Conservation (phyloP, 2,113 vertebrate genomes). For the Chionodraco myersi region DNA sequence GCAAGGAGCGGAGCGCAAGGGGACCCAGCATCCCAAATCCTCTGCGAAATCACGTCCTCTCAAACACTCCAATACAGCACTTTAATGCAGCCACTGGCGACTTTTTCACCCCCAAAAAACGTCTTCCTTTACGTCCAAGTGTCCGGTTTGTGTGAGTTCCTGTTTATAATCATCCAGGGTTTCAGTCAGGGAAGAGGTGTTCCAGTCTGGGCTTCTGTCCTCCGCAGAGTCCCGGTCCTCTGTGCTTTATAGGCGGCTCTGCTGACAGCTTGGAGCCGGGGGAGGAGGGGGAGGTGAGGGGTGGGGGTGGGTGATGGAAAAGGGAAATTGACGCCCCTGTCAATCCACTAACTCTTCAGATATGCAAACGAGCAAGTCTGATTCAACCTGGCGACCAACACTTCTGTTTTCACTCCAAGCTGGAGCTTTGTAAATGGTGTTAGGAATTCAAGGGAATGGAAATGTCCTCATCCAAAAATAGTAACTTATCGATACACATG, state of each 20-base stretch:
- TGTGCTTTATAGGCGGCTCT: conserved; percentile 78
- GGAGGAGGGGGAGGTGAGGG: conserved; percentile 34
- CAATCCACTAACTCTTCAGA: conserved; percentile 42
- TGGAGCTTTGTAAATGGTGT: not conserved
- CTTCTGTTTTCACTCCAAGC: not conserved
- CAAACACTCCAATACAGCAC: not conserved
- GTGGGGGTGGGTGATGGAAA: conserved; percentile 44
- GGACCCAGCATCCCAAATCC: conserved; percentile 74
- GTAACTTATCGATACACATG: too few relatives aligned
- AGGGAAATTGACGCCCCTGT: conserved; percentile 56
- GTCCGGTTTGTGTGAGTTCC: not conserved
- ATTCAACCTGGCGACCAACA: conserved; percentile 7
- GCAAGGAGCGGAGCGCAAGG: conserved; percentile 61
- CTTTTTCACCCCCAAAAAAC: not conserved
- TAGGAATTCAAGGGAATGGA: too few relatives aligned
- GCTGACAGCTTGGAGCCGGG: conserved; percentile 71
- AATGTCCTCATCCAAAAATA: too few relatives aligned
- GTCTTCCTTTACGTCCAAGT: conserved; percentile 13
- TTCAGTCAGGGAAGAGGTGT: conserved; percentile 15
- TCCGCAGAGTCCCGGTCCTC: conserved; percentile 75
- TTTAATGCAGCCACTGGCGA: not conserved
- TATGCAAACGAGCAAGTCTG: conserved; percentile 52
- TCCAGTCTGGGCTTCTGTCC: not conserved
- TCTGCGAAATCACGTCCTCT: not conserved
- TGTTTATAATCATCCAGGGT: conserved; percentile 16